Conservation (phyloP, 1,140 invertebrate species). For the Cotesia glomerata region DNA sequence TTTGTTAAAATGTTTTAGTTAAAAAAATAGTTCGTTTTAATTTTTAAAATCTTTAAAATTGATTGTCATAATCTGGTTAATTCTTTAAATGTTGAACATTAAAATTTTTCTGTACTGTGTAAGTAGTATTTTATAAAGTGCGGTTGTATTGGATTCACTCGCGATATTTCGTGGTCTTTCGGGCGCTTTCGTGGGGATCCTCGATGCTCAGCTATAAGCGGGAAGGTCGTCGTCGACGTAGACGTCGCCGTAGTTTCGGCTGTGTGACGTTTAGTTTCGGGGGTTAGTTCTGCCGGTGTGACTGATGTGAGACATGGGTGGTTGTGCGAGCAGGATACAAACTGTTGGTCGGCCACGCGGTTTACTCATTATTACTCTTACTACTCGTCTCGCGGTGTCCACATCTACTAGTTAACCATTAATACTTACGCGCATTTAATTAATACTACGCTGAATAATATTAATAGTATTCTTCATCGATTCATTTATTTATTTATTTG, state of each 20-base stretch:
- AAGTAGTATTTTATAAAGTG: neutral
- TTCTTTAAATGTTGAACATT: too few species aligned
- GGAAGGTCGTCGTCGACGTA: constrained; percentile 1
- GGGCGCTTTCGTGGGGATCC: constrained; percentile 40
- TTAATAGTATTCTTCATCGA: too few species aligned
- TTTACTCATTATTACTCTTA: neutral
- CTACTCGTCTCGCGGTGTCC: too few species aligned
- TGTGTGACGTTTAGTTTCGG: constrained; percentile 31
- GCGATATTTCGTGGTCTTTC: constrained; percentile 50
- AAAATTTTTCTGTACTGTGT: too few species aligned
- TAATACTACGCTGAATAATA: too few species aligned
- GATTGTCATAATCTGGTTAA: too few species aligned
- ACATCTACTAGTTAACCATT: too few species aligned
- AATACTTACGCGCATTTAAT: neutral
- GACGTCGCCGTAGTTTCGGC: constrained; percentile 23
- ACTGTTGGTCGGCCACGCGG: constrained; percentile 14
- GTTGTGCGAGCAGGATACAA: constrained; percentile 25
- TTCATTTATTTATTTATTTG: too few species aligned
- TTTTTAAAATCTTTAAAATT: too few species aligned
- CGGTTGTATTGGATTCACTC: constrained; percentile 14
- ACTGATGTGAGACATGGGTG: constrained; percentile 36
- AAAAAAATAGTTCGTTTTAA: too few species aligned
- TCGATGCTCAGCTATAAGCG: constrained; percentile 11
- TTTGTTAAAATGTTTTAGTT: too few species aligned
- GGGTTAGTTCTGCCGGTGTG: constrained; percentile 39